Percentiles rank a stretch among this genome's conserved stretches.
phyloP scores from a whole-genome alignment of 2,797 vertebrate species.

The Jordanella pulchra region DNA sequence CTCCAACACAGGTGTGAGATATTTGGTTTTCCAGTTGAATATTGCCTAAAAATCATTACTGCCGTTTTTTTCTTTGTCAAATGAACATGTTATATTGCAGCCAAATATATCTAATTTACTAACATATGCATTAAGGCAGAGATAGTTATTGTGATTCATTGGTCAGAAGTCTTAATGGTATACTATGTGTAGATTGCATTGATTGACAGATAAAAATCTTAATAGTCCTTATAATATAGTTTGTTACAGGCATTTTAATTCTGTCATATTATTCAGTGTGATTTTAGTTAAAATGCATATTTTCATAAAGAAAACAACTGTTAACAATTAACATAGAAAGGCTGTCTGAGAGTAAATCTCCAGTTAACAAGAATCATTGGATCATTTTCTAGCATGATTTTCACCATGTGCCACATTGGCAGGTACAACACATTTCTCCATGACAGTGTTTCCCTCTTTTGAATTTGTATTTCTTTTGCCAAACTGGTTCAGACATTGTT shows the following conservation, averaged over 20 bases:
- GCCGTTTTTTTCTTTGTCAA: neutral
- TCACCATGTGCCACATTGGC: neutral
- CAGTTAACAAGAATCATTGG: slow-evolving; percentile 7
- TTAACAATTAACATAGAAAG: neutral
- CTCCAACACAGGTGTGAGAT: too few species aligned
- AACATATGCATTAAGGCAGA: neutral
- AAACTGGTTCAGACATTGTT: slow-evolving; percentile 14
- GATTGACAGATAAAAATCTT: neutral
- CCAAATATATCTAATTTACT: neutral
- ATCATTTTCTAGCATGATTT: neutral
- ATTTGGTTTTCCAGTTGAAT: neutral
- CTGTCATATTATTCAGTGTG: too few species aligned
- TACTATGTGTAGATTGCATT: neutral
- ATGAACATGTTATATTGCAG: neutral
- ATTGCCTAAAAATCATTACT: neutral
- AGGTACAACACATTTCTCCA: neutral
- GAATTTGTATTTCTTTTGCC: slow-evolving; percentile 3
- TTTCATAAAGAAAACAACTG: neutral
- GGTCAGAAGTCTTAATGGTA: neutral
- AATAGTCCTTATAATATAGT: neutral
- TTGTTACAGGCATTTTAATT: neutral
- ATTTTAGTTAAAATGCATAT: neutral
- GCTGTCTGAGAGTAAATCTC: slow-evolving; percentile 1
- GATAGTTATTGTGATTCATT: neutral
- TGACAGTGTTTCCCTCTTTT: slow-evolving; percentile 3